Evolutionary conservation across 2,113 vertebrate species (phyloP).

Genomic region (Menidia beryllina): DNA sequence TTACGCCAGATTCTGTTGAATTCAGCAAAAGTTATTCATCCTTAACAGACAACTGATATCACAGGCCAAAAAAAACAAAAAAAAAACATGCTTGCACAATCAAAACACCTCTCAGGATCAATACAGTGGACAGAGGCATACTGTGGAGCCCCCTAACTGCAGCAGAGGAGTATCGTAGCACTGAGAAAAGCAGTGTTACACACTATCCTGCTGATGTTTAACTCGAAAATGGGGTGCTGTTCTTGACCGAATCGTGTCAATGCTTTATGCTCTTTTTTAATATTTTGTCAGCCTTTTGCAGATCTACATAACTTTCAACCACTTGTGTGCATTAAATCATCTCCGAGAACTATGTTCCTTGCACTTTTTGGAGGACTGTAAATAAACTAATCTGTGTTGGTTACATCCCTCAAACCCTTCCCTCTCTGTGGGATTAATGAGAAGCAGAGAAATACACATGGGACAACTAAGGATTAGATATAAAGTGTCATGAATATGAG

Average conservation of each 20-base stretch:
- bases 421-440: too few relatives aligned
- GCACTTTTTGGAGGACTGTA: too few relatives aligned
- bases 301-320: too few relatives aligned
- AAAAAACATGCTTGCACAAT: constrained; percentile 7
- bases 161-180: not conserved
- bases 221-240: not conserved
- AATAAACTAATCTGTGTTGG: too few relatives aligned
- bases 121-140: not conserved
- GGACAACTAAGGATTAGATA: too few relatives aligned
- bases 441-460: too few relatives aligned
- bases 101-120: not conserved
- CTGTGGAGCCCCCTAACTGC: constrained; percentile 18
- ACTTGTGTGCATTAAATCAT: too few relatives aligned
- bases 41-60: constrained; percentile 11
- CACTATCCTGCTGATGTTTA: not conserved
- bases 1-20: constrained; percentile 28
- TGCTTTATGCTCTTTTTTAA: too few relatives aligned
- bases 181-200: not conserved
- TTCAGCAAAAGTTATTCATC: constrained; percentile 37
- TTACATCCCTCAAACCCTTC: too few relatives aligned
- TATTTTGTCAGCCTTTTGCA: too few relatives aligned
- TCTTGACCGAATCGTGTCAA: not conserved
- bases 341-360: too few relatives aligned
- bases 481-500: too few relatives aligned
- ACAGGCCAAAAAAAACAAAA: constrained; percentile 28